Base-by-base conservation (phyloP, 2,797 vertebrate species). In the Babyrousa celebensis region DNA sequence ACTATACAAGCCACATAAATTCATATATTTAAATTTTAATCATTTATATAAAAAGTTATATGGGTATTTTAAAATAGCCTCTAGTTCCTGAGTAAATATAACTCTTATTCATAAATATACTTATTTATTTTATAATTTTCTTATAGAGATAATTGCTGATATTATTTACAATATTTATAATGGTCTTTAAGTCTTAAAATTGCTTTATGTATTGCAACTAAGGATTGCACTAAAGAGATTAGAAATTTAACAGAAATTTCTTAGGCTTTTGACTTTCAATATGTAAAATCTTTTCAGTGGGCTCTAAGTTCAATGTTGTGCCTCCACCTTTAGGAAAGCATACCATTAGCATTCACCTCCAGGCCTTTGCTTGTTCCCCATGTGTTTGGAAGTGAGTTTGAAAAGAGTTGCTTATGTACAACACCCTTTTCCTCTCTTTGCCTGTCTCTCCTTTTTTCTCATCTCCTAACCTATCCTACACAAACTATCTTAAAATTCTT, bases 21-120 rank as follows among this genome's bases (percentile, higher is more conserved):
- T 43, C 1, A 12, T 95, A 62, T 36, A 75, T 74, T 91, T 91
- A 82, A 70, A 92, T 78, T 52, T 86, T 71, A 89, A 79, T 88
- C 36, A 6, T 95, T 86, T 60, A 71, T 67, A 58, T 67, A 52
- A 75, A 65, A 86, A 60, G 5, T 21, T 83, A 20, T 77, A 58
- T n/a, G 6, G 15, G 14, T 75, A 63, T 93, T 82, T 83, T 62
- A 29, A 85, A 65, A 56, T 48, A 43, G 20, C 12, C 8, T 17
- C 21, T 78, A 74, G 9, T 85, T 91, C 52, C 54, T 72, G 18
- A 62, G 32, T 58, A 72, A 14, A 43, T 21, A 4, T 12, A 82
- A 58, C 32, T 85, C 56, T 15, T 67, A 52, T 68, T 91, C 9
- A 62, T 62, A 95, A 88, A 85, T 95, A 40, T 0, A 48, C 0